Percentiles rank a stretch among this genome's conserved stretches.
phyloP scores from a whole-genome alignment of 2,113 vertebrate species.

The Microtus ochrogaster region DNA sequence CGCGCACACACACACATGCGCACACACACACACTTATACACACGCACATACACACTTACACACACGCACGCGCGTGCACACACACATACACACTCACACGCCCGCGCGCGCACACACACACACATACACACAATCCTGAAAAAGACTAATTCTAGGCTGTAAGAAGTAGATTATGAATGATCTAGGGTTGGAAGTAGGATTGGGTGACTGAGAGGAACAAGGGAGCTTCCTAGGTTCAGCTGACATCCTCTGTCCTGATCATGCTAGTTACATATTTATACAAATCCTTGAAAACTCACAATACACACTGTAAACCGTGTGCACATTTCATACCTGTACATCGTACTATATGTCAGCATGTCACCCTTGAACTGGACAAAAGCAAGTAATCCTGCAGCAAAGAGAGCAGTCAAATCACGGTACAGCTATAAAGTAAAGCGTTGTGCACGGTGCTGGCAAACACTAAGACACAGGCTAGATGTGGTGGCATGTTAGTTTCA shows the following conservation, averaged over 20 bases:
- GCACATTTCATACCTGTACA: not conserved
- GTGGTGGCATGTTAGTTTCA: not conserved
- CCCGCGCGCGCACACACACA: accelerated
- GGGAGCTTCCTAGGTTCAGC: not conserved
- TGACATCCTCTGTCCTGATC: not conserved
- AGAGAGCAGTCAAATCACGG: not conserved
- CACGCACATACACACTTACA: too few relatives aligned
- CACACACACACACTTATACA: not conserved
- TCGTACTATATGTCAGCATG: not conserved
- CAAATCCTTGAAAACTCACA: not conserved
- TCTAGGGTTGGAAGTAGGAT: not conserved
- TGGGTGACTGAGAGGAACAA: not conserved
- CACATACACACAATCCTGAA: not conserved
- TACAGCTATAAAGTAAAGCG: not conserved
- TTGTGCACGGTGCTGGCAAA: not conserved
- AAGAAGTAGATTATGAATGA: not conserved
- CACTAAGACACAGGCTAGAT: not conserved
- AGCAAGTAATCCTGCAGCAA: not conserved
- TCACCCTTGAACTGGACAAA: not conserved
- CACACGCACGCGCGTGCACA: not conserved
- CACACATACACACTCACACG: too few relatives aligned
- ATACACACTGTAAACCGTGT: not conserved
- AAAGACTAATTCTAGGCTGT: not conserved
- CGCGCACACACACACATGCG: accelerated
- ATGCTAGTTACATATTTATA: not conserved